Evolutionary conservation across 1,140 invertebrate species (phyloP), one percentile per base, ranked within the genome.

Genomic region (Potamilus streckersoni): DNA sequence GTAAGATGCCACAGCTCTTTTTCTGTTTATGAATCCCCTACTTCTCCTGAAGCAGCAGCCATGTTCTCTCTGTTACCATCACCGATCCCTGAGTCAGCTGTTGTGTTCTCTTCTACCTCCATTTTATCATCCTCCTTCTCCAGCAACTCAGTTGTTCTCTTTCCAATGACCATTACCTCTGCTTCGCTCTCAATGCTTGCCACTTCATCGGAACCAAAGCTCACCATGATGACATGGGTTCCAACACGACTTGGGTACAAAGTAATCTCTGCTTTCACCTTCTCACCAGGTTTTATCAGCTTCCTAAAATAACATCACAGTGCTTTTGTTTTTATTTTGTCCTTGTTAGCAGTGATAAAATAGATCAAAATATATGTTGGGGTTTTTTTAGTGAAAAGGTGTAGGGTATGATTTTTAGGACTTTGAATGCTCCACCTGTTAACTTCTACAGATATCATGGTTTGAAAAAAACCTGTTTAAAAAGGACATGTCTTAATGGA

Each of bases 221-320:
- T 74, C 12, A 70, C 77, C n/a, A 61, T 66, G 14, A 79, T 23
- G 13, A 57, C 23, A n/a, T 68, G 71, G 12, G 70, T n/a, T n/a
- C 63, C 63, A 6, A 74, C 57, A 61, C 77, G 38, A n/a, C 58
- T 31, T 62, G 77, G 71, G 64, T 49, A 74, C 66, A 79, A 57
- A 19, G n/a, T 38, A 31, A 79, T 19, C 17, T 79, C 72, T 19
- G 71, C n/a, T 8, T 69, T 55, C 14, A 79, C 57, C 31, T 79
- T 71, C 16, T 79, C 77, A 57, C 63, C 77, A 6, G 77, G 77
- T 17, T 79, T 63, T 11, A 79, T 60, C 17, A 71, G 23, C 62
- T 79, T 79, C 68, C 77, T 79, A 56, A 1, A 73, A 74, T 23
- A 38, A 17, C n/a, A 31, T 15, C 19, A 62, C 14, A 73, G n/a